Conservation (phyloP, 2,113 vertebrate genomes). For the Sinocyclocheilus maitianheensis region DNA sequence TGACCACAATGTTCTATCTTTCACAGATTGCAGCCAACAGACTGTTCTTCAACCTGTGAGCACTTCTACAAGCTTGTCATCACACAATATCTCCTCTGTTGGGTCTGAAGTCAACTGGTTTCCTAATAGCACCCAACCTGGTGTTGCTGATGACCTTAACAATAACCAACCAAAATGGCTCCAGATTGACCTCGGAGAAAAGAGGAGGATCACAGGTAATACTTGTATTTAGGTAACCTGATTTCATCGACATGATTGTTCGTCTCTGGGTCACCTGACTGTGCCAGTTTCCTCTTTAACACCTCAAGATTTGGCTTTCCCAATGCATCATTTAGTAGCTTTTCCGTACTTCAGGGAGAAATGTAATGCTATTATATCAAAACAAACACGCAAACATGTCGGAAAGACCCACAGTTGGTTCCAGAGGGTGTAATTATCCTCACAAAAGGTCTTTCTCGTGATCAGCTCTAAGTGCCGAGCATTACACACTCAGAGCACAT, state of each 20-base stretch:
- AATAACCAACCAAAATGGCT: constrained; percentile 73
- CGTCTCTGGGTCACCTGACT: background rate
- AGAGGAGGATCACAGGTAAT: constrained; percentile 82
- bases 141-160: constrained; percentile 58
- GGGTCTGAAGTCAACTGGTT: constrained; percentile 70
- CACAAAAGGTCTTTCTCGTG: constrained; percentile 52
- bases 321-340: background rate
- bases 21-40: constrained; percentile 76
- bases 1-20: background rate
- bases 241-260: background rate
- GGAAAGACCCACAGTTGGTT: background rate
- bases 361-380: background rate
- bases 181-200: constrained; percentile 83
- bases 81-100: constrained; percentile 68
- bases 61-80: constrained; percentile 74
- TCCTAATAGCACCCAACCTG: constrained; percentile 63
- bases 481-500: constrained; percentile 42
- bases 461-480: constrained; percentile 1
- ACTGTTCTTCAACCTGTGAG: constrained; percentile 67
- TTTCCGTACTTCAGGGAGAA: background rate
- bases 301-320: background rate
- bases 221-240: background rate
- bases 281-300: background rate
- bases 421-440: constrained; percentile 48
- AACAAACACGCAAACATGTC: constrained; percentile 17